Evolutionary conservation across 2,888 invertebrate genomes (phyloP).

Genomic region (Catocala fraxini): DNA sequence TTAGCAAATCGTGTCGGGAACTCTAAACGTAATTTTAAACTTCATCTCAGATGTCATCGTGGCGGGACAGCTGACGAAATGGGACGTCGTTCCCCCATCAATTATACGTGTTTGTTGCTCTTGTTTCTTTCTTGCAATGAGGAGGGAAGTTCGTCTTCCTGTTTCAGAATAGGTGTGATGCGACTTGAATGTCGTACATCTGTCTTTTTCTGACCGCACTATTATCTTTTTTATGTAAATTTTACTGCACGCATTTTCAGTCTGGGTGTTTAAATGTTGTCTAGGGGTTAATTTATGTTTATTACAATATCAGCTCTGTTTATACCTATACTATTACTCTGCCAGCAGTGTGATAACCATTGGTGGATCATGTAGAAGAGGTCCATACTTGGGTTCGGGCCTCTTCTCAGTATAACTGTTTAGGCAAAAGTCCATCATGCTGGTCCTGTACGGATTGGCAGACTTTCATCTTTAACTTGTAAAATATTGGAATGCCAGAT

Average conservation of each 20-base stretch:
- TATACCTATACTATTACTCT: no score
- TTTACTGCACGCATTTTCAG: neutral
- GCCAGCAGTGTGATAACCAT: no score
- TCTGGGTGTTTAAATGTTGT: no score
- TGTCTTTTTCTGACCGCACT: slow-evolving; percentile 36
- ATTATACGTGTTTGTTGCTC: slow-evolving; percentile 56
- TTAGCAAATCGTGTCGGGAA: slow-evolving; percentile 24
- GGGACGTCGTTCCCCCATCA: slow-evolving; percentile 68
- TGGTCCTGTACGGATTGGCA: no score
- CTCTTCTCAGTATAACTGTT: no score
- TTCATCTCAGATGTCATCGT: slow-evolving; percentile 67
- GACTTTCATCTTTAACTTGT: no score
- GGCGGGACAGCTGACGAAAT: slow-evolving; percentile 65
- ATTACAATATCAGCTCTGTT: no score
- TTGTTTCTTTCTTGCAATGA: slow-evolving; percentile 49
- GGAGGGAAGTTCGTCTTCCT: slow-evolving; percentile 61
- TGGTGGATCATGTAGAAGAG: no score
- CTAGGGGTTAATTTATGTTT: no score
- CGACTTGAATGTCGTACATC: slow-evolving; percentile 46
- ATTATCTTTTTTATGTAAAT: slow-evolving; percentile 29
- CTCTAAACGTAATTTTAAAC: slow-evolving; percentile 48
- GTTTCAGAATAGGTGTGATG: slow-evolving; percentile 59
- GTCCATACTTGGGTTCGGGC: no score
- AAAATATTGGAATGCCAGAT: no score
- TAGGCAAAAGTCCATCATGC: no score